Base-by-base conservation (phyloP, 2,113 vertebrate genomes). In the Bothrops jararaca region DNA sequence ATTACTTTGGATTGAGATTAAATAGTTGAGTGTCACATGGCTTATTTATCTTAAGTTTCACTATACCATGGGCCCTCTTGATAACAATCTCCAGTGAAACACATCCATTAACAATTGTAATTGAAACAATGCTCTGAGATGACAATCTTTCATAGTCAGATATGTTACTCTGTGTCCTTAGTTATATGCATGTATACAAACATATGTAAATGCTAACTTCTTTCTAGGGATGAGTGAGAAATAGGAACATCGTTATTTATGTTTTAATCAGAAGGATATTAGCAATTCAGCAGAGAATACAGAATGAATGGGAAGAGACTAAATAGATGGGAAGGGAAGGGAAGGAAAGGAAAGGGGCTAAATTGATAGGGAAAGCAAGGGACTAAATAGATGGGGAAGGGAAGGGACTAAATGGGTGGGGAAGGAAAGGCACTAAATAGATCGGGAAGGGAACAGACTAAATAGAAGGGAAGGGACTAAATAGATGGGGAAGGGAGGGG, bases 1-100 rank as follows among this genome's bases (percentile, higher is more conserved):
- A 69, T 92, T 93, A 5, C 42, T 94, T 94, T 54, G 58, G 23
- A 50, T 2, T 93, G 89, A 1, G 64, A 80, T 86, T 93, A 90
- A 26, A 22, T 90, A 87, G 20, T 48, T 10, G 20, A 26, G 9
- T 42, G 6, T 26, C 29, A 85, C 34, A 4, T 42, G 34, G 42
- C 5, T 91, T 85, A 90, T 85, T 57, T 42, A 80, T 56, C 26
- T 91, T 20, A 53, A 85, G 11, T 29, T 91, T 29, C 42, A 60
- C 45, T 26, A 48, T 23, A 3, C 45, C 15, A 34, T 20, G 0
- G 0, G 15, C 20, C 52, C 48, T 34, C 45, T 74, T 52, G 45
- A 10, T 24, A 90, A 50, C 7, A 11, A 34, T 69, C 3, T 23
- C 48, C 11, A 64, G 24, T 53, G n/a, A 90, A 80, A 74, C 1